phyloP scores from a whole-genome alignment of 2,113 vertebrate genomes.

The Etheostoma spectabile region DNA sequence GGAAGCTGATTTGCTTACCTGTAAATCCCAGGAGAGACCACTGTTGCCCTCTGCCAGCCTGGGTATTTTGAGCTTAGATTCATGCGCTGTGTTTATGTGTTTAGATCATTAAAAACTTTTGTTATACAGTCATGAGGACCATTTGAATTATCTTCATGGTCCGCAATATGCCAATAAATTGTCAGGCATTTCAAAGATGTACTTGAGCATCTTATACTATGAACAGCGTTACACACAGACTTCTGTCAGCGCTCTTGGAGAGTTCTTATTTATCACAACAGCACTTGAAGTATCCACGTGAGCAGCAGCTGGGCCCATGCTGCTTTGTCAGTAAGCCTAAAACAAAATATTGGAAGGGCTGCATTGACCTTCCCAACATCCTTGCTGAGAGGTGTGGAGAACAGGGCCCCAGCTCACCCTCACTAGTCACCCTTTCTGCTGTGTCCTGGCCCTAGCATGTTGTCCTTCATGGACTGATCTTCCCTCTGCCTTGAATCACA shows the following conservation, averaged over 20 bases:
- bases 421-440: not conserved
- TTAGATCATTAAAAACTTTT: no score
- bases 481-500: slow-evolving; percentile 36
- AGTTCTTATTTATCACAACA: slow-evolving; percentile 51
- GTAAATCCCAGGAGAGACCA: slow-evolving; percentile 30
- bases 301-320: slow-evolving; percentile 29
- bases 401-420: not conserved
- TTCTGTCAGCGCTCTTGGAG: slow-evolving; percentile 20
- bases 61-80: no score
- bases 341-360: slow-evolving; percentile 1
- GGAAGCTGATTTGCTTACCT: slow-evolving; percentile 36
- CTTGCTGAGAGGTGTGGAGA: not conserved
- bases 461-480: slow-evolving; percentile 36
- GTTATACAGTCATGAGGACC: not conserved
- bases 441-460: slow-evolving; percentile 3
- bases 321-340: slow-evolving; percentile 27
- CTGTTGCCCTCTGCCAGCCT: not conserved
- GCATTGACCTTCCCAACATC: slow-evolving; percentile 25
- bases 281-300: slow-evolving; percentile 29
- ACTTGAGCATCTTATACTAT: slow-evolving; percentile 20
- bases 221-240: not conserved
- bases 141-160: not conserved
- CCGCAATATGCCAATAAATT: slow-evolving; percentile 11
- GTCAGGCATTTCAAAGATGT: slow-evolving; percentile 6
- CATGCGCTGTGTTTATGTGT: no score